Evolutionary conservation across 2,888 invertebrate genomes (phyloP), one percentile per base, ranked within the genome.

Genomic region (Lithodes maja): DNA sequence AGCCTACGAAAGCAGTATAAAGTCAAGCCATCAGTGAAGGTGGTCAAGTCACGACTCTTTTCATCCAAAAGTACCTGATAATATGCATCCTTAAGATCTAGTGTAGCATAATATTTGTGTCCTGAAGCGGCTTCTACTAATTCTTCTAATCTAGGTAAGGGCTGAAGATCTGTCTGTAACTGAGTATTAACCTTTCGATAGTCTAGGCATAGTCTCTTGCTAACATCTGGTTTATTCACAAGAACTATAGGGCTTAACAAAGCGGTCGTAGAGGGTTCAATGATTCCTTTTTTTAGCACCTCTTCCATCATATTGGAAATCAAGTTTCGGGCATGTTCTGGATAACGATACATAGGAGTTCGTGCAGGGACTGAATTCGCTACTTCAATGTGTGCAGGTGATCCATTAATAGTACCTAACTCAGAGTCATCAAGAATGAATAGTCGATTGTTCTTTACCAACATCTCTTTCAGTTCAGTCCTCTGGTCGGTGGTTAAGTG

Each of bases 1-100:
- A 80, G n/a, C 2, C 80, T 33, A 0, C 53, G 2, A 17, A 86
- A 86, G 0, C 71, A 0, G 5, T 79, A 71, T 15, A 86, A 79
- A 0, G 80, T 33, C 1, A 86, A 33, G 1, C 80, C 86, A 53
- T 84, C 84, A 2, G 68, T 86, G 71, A 86, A 86, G 3, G 79
- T 17, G 2, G 79, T 86, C 2, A 86, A 49, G 15, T 80, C 53
- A 1, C 86, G n/a, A 33, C 80, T 80, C 0, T 68, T 15, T n/a
- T 80, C 80, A 69, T 86, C 71, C 5, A 86, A 17, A 3, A 69
- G 0, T 2, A 86, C 33, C 52, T 86, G 86, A 15, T 52, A 86
- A n/a, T 86, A 86, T 0, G 79, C 79, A 5, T 86, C 86, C 15
- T 52, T 79, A 53, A 86, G n/a, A 17, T 86, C 80, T 9, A 86